phyloP scores from a whole-genome alignment of 2,113 vertebrate species.

The Ailurus styani region DNA sequence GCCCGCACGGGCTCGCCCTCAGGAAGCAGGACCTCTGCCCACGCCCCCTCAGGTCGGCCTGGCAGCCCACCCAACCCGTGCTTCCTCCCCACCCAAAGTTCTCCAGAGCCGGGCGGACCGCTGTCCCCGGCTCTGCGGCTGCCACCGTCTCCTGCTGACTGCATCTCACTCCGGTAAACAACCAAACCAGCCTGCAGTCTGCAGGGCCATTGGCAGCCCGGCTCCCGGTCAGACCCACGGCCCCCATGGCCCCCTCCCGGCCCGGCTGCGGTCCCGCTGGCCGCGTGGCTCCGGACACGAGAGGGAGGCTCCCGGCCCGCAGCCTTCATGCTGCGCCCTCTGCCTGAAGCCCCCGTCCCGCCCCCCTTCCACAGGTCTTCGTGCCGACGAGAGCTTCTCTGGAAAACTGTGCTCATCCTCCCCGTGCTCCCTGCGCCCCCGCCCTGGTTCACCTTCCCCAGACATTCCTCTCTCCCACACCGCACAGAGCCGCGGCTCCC shows the following conservation, averaged over 20 bases:
- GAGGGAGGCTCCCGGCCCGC: background rate
- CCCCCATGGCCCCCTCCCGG: background rate
- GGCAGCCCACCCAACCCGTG: background rate
- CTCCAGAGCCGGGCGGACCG: background rate
- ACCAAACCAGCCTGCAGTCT: background rate
- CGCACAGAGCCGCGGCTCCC: rapidly evolving
- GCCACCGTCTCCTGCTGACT: background rate
- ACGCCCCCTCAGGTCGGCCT: background rate
- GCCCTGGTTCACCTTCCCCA: too few relatives aligned
- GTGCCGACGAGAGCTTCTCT: background rate
- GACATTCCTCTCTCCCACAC: background rate
- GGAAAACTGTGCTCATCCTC: background rate
- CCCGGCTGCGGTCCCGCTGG: background rate
- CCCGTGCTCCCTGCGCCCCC: background rate
- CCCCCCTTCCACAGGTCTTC: background rate
- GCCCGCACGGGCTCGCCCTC: rapidly evolving
- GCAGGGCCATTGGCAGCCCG: rapidly evolving
- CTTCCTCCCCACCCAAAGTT: background rate
- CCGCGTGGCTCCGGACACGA: background rate
- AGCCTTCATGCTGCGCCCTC: rapidly evolving
- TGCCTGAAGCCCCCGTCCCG: background rate
- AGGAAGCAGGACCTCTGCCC: too few relatives aligned
- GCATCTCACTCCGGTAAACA: background rate
- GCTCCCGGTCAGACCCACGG: background rate
- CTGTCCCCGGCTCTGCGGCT: background rate